phyloP scores from a whole-genome alignment of 2,113 vertebrate genomes.

The Pseudopipra pipra region DNA sequence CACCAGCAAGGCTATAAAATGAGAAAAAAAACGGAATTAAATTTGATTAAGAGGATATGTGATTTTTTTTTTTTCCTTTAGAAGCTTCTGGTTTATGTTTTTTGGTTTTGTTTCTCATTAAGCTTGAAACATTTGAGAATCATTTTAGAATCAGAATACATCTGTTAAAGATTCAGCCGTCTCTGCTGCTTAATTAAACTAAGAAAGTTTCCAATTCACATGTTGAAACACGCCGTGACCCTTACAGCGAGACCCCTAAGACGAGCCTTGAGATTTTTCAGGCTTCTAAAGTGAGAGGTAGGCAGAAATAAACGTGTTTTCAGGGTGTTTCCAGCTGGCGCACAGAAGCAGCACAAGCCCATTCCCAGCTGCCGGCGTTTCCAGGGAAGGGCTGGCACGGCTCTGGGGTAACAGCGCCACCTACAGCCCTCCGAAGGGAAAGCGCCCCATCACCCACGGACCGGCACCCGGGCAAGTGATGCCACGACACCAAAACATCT shows the following conservation, averaged over 20 bases:
- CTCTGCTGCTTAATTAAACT: background rate
- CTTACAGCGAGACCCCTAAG: background rate
- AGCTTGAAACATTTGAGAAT: background rate
- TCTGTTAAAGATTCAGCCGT: background rate
- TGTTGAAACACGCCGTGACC: background rate
- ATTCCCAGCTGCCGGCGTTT: background rate
- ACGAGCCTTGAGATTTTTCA: background rate
- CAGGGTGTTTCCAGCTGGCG: background rate
- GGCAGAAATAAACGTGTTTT: background rate
- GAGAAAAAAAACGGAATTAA: background rate
- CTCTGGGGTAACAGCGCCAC: constrained; percentile 17
- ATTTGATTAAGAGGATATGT: background rate
- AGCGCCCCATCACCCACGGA: background rate
- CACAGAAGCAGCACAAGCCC: background rate
- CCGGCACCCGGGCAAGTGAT: background rate
- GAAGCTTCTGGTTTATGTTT: background rate
- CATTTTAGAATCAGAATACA: background rate
- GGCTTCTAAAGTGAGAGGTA: background rate
- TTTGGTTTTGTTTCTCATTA: background rate
- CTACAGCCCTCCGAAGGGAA: background rate
- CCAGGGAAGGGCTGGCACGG: background rate
- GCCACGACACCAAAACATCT: background rate
- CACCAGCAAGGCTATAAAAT: background rate
- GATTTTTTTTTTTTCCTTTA: background rate
- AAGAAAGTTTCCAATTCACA: background rate